Base-by-base conservation (phyloP, 2,888 invertebrate species). In the Himalopsyche anomala region DNA sequence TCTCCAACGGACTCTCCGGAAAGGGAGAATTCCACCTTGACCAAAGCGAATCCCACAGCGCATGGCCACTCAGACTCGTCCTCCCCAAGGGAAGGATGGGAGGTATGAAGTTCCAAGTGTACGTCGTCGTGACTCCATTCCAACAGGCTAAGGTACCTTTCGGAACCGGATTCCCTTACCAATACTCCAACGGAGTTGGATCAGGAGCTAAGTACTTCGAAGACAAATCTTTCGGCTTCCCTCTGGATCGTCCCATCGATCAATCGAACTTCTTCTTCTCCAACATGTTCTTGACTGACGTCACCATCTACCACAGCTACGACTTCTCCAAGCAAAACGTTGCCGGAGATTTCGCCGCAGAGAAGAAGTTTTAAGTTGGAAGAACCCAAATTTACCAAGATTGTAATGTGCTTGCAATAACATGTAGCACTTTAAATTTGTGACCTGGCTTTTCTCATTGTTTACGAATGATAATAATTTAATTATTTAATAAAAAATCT, bases 11-110 rank as follows among this genome's bases (percentile, higher is more conserved):
- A 19, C 19, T 88, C 9, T n/a, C 40, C 6, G 79, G 91, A 91
- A 80, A 92, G 92, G 87, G 90, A 92, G 38, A 92, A 74, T 93
- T 93, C 90, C 89, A 92, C 86, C 89, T 94, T 87, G 93, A 93
- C 88, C 90, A 91, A 87, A 90, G 91, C 82, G 92, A 94, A 90
- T 92, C 92, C 80, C 92, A 94, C 89, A 93, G 94, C 88, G 94
- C 94, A 74, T 94, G 94, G 90, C 95, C 95, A 15, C 93, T 94
- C 84, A 95, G 96, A 89, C 92, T 96, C 81, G 91, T 96, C 90
- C 91, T 97, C 85, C 97, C 97, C 62, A 96, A 93, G 90, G 97
- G 97, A 90, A 95, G 93, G 89, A 91, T 91, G 62, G 94, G 94
- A 87, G 97, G 97, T 84, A 94, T 94, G 91, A 94, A 94, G 83